A percentile compares a stretch with the other conserved stretches of the same genome.
phyloP scores from a whole-genome alignment of 2,888 invertebrate species.

The Diadegma fenestrale region DNA sequence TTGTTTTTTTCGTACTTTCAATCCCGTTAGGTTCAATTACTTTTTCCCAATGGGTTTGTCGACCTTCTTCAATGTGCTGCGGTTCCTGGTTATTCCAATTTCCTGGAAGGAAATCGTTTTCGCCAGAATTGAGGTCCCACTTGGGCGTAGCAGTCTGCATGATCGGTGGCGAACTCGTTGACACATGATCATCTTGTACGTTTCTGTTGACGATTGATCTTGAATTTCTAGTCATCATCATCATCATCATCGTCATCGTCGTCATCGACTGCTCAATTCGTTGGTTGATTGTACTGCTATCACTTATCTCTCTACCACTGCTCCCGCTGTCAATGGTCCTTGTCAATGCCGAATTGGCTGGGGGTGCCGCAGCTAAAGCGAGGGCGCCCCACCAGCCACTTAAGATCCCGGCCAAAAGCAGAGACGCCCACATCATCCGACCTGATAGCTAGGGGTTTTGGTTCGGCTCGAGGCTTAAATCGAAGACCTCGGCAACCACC shows the following conservation, averaged over 20 bases:
- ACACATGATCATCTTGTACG: conserved; percentile 2
- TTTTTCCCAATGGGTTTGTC: conserved; percentile 10
- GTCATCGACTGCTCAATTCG: conserved; percentile 31
- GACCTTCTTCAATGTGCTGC: neutral
- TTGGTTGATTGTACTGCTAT: conserved; percentile 36
- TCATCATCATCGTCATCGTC: conserved; percentile 46
- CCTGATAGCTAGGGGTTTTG: conserved; percentile 71
- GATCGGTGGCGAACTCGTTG: conserved; percentile 38
- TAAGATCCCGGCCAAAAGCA: conserved; percentile 83
- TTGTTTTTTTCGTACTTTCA: conserved; percentile 26
- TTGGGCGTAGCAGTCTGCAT: conserved; percentile 33
- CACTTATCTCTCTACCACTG: conserved; percentile 48
- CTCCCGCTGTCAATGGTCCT: conserved; percentile 48
- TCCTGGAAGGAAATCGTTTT: conserved; percentile 29
- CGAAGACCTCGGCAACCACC: conserved; percentile 74
- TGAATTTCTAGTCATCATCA: conserved; percentile 47
- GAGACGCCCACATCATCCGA: conserved; percentile 83
- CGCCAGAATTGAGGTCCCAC: conserved; percentile 4
- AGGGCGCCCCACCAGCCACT: conserved; percentile 83
- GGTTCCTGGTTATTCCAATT: conserved; percentile 37
- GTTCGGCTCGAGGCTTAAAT: conserved; percentile 63
- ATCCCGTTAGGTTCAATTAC: conserved; percentile 32
- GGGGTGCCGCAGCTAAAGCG: conserved; percentile 79
- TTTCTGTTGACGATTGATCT: conserved; percentile 45
- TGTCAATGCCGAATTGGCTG: conserved; percentile 74